These are phyloP conservation scores for Herminia tarsipennalis DNA, from an alignment of 2,888 invertebrate genomes.

Conservation along the genomic window DNA sequence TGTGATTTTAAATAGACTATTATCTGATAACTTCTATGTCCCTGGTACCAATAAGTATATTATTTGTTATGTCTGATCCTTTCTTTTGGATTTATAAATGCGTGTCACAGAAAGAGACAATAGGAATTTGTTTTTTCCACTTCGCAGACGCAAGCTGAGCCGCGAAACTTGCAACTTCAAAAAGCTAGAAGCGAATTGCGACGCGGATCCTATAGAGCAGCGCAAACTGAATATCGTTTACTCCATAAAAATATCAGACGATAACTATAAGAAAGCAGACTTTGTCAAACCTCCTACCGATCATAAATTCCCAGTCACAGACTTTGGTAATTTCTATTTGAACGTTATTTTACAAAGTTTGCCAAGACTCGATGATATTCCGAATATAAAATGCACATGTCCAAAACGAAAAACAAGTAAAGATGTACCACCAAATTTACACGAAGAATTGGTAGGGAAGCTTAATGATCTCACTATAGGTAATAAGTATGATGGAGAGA, in stretches of 20 bases:
- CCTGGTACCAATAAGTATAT: no score
- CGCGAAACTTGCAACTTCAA: conserved; percentile 81
- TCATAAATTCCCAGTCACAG: conserved; percentile 90
- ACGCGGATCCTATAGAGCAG: conserved; percentile 52
- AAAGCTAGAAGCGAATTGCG: conserved; percentile 78
- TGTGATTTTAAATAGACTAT: no score
- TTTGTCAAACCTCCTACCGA: conserved; percentile 86
- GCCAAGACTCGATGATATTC: conserved; percentile 91
- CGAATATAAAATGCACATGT: conserved; percentile 82
- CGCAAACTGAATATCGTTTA: conserved; percentile 86
- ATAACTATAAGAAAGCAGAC: conserved; percentile 82
- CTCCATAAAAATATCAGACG: conserved; percentile 89
- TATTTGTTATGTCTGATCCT: no score
- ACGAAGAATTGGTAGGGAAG: conserved; percentile 72
- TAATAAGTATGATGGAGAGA: conserved; percentile 48
- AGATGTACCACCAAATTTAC: conserved; percentile 56
- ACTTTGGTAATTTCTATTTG: conserved; percentile 87
- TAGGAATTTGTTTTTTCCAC: no score
- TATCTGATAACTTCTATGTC: no score
- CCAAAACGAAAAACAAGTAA: conserved; percentile 69
- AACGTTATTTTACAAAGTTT: conserved; percentile 88
- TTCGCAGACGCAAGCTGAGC: conserved; percentile 76
- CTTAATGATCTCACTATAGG: conserved; percentile 79
- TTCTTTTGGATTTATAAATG: no score
- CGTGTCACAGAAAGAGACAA: no score